These are phyloP conservation scores for Otus sunia DNA, from an alignment of 2,113 vertebrate genomes.

Conservation along the genomic window DNA sequence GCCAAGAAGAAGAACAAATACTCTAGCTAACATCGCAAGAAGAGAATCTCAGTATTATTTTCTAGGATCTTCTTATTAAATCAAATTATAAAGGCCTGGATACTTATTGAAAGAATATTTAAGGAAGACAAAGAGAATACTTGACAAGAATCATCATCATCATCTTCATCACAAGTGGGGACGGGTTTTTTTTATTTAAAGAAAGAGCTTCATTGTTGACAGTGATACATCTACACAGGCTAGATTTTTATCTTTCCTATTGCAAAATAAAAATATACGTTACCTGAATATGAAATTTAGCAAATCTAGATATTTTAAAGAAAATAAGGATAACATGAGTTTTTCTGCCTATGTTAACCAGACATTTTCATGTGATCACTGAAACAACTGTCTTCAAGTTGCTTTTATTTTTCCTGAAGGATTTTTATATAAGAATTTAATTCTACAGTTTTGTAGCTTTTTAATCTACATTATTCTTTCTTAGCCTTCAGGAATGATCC, in stretches of 20 bases:
- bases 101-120: not conserved
- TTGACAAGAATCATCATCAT: not conserved
- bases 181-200: not conserved
- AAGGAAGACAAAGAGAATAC: not conserved
- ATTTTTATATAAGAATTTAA: not conserved
- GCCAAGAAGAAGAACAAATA: not conserved
- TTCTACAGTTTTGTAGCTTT: not conserved
- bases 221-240: not conserved
- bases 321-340: fast-evolving
- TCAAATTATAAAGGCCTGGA: not conserved
- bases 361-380: not conserved
- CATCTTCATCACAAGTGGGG: not conserved
- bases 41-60: not conserved
- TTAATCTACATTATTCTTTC: not conserved
- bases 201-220: not conserved
- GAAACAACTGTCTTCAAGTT: not conserved
- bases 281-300: not conserved
- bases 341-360: not conserved
- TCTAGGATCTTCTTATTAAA: not conserved
- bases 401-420: not conserved
- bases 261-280: not conserved
- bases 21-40: not conserved
- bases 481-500: not conserved
- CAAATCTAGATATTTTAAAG: not conserved
- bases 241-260: not conserved